Percentiles rank a stretch among this genome's conserved stretches.
Conservation (phyloP, 2,797 vertebrate species). For the Manis crassicaudata region DNA sequence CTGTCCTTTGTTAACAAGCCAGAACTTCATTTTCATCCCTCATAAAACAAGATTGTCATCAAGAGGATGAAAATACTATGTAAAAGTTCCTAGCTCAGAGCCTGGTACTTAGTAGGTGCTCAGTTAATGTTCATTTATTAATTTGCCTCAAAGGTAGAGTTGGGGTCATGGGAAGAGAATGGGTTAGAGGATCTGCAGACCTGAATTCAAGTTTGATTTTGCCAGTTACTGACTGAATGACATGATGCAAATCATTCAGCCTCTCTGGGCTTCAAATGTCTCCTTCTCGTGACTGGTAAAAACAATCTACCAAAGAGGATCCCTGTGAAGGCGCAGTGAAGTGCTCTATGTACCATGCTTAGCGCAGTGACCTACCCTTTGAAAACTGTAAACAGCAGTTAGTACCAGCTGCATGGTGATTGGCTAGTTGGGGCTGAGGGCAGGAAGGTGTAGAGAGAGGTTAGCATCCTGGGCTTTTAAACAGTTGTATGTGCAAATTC, state of each 20-base stretch:
- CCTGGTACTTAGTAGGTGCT: neutral
- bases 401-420: neutral
- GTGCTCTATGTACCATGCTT: constrained; percentile 3
- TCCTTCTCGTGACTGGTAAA: constrained; percentile 10
- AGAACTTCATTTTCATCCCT: neutral
- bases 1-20: neutral
- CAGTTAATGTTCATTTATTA: neutral
- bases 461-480: neutral
- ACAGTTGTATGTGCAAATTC: neutral
- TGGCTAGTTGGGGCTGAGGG: neutral
- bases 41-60: neutral
- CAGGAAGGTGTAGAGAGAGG: neutral
- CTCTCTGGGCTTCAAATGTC: neutral
- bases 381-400: neutral
- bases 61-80: neutral
- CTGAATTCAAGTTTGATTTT: constrained; percentile 12
- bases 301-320: neutral
- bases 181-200: neutral
- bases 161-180: neutral
- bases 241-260: neutral
- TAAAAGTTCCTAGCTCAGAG: neutral
- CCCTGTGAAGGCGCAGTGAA: constrained; percentile 24
- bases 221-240: neutral
- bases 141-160: neutral
- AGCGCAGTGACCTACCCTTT: neutral